Evolutionary conservation across 2,113 vertebrate genomes (phyloP), one percentile per base, ranked within the genome.

Genomic region (Boleophthalmus pectinirostris): DNA sequence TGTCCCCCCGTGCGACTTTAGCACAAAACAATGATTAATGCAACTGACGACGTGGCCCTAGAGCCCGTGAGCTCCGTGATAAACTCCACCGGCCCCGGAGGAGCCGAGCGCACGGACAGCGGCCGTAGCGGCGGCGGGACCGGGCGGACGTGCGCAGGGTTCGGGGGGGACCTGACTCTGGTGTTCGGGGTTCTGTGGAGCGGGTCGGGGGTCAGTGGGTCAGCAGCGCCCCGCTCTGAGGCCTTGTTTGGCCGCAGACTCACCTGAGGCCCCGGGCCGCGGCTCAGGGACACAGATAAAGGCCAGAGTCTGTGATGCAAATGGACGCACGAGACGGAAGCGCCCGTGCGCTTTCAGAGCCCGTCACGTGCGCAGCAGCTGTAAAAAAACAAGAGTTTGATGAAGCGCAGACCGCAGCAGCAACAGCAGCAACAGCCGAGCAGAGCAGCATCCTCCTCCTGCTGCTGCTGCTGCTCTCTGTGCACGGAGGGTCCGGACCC

Each of bases 191-290:
- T 71, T 83, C 61, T 70, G 66, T 13, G 24, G 23, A 25, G 49
- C 5, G 67, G 72, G 82, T 76, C 66, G 77, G 73, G 70, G 73
- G 70, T 85, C 58, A 29, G 45, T 66, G 56, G 60, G 74, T 84
- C 78, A 87, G 83, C 74, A 83, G 82, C 70, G 75, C 79, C 79
- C 73, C 75, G 46, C 56, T 72, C 47, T 53, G 80, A 73, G 82
- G 78, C 20, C 65, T 66, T 65, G 70, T 21, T 33, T 72, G 53
- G 8, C 5, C 18, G 53, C 8, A 56, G 15, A 51, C 49, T 18
- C 49, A 20, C 4, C 49, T 20, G 4, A 16, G 7, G 49, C 38
- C 38, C 38, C 15, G 14, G 5, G 47, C 47, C 4, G 54, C 21
- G 12, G 23, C 21, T 24, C 13, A 24, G n/a, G n/a, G 56, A 24